These are phyloP conservation scores for Forbesichthys agassizii DNA, from an alignment of 2,113 vertebrate species.

Conservation along the genomic window DNA sequence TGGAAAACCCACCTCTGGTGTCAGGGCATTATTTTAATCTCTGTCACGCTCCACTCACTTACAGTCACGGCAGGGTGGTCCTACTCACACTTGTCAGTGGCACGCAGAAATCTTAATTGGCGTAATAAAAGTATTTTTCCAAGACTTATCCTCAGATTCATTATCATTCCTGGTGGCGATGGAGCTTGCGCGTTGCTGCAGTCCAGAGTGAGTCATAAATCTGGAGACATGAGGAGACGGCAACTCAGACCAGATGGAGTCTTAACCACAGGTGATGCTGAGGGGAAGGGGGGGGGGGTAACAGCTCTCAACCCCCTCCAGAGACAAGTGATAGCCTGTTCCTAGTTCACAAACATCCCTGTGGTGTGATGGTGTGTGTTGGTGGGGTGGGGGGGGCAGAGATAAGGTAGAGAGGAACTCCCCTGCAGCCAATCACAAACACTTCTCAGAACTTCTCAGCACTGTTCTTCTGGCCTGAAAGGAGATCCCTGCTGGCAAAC, in stretches of 20 bases:
- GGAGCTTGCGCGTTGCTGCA: constrained; percentile 46
- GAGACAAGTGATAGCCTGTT: constrained; percentile 44
- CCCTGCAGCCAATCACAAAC: constrained; percentile 22
- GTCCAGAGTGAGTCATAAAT: constrained; percentile 67
- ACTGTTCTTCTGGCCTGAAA: constrained; percentile 8
- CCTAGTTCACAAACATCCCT: constrained; percentile 1
- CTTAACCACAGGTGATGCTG: constrained; percentile 78
- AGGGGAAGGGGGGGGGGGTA: constrained; percentile 33
- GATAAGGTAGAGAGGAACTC: constrained; percentile 20
- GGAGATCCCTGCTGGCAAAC: constrained; percentile 25
- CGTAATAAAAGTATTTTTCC: constrained; percentile 71
- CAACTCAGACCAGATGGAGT: constrained; percentile 78
- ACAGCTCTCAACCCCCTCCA: constrained; percentile 17
- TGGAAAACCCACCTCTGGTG: constrained; percentile 56
- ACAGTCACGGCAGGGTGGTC: constrained; percentile 46
- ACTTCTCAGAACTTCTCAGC: constrained; percentile 34
- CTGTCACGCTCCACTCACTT: constrained; percentile 49
- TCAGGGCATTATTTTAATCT: constrained; percentile 59
- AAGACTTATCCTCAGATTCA: constrained; percentile 71
- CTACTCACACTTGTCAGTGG: constrained; percentile 60
- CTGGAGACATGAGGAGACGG: constrained; percentile 51
- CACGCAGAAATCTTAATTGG: constrained; percentile 70
- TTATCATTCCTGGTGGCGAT: constrained; percentile 72
- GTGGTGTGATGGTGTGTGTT: neutral
- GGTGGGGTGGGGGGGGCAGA: neutral